Percentiles rank a stretch among this genome's conserved stretches.
phyloP scores from a whole-genome alignment of 2,888 invertebrate species.

The Myopa testacea region DNA sequence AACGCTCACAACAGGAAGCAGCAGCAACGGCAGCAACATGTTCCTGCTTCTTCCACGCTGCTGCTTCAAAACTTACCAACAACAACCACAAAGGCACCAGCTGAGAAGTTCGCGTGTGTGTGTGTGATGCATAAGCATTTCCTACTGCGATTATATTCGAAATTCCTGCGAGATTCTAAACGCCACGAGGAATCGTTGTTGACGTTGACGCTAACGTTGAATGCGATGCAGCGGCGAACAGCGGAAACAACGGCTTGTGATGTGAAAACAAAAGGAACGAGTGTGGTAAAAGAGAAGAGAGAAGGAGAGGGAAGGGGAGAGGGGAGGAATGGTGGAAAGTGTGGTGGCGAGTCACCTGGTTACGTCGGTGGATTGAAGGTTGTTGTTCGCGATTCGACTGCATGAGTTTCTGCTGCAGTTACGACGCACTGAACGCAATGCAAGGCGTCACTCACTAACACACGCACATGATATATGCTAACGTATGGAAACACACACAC shows the following conservation, averaged over 20 bases:
- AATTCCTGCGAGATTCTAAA: constrained; percentile 23
- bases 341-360: neutral
- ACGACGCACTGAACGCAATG: neutral
- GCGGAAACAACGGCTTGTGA: neutral
- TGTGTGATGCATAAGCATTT: constrained; percentile 18
- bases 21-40: neutral
- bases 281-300: too few species aligned
- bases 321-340: neutral
- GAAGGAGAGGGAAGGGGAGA: neutral
- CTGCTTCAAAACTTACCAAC: neutral
- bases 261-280: neutral
- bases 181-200: neutral
- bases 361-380: neutral
- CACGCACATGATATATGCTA: neutral
- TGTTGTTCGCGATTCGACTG: neutral
- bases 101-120: neutral
- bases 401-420: constrained; percentile 19
- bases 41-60: neutral
- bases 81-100: neutral
- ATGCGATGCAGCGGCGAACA: neutral
- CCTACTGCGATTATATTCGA: constrained; percentile 14
- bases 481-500: neutral
- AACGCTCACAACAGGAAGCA: constrained; percentile 1
- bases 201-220: neutral
- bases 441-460: neutral